These are phyloP conservation scores for Drosophila formosana DNA, from an alignment of 2,888 invertebrate genomes.

Conservation along the genomic window DNA sequence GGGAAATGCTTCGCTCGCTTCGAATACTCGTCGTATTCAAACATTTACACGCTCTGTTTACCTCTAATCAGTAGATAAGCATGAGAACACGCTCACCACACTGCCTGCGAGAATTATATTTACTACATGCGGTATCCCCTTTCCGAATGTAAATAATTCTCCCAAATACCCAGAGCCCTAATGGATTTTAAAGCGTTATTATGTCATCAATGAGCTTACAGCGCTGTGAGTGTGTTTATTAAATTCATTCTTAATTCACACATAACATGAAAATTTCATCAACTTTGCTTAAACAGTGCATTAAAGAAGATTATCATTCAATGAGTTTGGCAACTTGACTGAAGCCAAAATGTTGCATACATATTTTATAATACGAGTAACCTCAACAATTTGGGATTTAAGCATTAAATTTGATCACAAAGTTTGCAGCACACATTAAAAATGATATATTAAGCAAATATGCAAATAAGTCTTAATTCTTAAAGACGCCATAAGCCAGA, in stretches of 20 bases:
- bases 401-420: background rate
- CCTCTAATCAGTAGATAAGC: conserved; percentile 78
- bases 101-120: conserved; percentile 40
- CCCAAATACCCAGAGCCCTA: conserved; percentile 32
- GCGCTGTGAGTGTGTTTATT: conserved; percentile 19
- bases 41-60: conserved; percentile 79
- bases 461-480: background rate
- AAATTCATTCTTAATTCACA: conserved; percentile 18
- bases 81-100: conserved; percentile 41
- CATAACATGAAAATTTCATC: conserved; percentile 15
- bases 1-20: conserved; percentile 44
- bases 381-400: background rate
- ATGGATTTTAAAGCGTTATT: conserved; percentile 49
- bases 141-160: conserved; percentile 49
- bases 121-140: conserved; percentile 46
- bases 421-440: background rate
- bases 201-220: conserved; percentile 55
- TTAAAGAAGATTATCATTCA: background rate
- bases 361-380: background rate
- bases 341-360: background rate
- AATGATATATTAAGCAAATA: conserved; percentile 1
- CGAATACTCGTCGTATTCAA: conserved; percentile 62
- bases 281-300: conserved; percentile 1
- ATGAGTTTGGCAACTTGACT: background rate
- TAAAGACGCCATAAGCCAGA: background rate